Evolutionary conservation across 2,797 vertebrate species (phyloP).

Genomic region (Valencia hispanica): DNA sequence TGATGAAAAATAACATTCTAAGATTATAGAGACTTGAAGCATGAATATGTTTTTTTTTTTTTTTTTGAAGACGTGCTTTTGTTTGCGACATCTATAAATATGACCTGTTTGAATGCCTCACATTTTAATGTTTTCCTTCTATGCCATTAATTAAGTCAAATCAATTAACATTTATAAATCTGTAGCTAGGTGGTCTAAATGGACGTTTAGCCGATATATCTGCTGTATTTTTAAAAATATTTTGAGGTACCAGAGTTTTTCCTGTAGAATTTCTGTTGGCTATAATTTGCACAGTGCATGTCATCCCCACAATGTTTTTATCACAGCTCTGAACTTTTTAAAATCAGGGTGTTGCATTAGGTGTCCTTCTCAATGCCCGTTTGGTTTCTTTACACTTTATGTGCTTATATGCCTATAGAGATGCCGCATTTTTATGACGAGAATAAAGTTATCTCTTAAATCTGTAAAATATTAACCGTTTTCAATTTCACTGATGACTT

Average conservation of each 20-base stretch:
- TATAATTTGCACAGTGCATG: slow-evolving; percentile 47
- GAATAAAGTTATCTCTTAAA: slow-evolving; percentile 59
- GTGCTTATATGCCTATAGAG: slow-evolving; percentile 62
- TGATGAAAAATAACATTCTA: slow-evolving; percentile 61
- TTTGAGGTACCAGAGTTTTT: slow-evolving; percentile 45
- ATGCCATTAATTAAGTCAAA: slow-evolving; percentile 41
- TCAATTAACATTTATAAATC: slow-evolving; percentile 33
- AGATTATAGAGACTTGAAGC: slow-evolving; percentile 63
- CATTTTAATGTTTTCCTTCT: slow-evolving; percentile 49
- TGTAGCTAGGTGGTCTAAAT: slow-evolving; percentile 41
- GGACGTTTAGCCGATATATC: slow-evolving; percentile 38
- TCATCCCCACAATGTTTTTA: slow-evolving; percentile 42
- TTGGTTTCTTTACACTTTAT: slow-evolving; percentile 50
- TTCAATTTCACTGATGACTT: slow-evolving; percentile 5
- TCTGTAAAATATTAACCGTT: slow-evolving; percentile 57
- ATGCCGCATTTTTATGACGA: slow-evolving; percentile 68
- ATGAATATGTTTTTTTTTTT: slow-evolving; percentile 22
- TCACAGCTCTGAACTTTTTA: slow-evolving; percentile 38
- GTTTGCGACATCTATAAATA: slow-evolving; percentile 36
- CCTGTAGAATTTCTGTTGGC: slow-evolving; percentile 35
- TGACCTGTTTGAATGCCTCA: slow-evolving; percentile 61
- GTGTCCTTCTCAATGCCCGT: slow-evolving; percentile 52
- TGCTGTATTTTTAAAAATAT: slow-evolving; percentile 68
- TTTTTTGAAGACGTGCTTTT: slow-evolving; percentile 31
- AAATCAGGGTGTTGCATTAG: slow-evolving; percentile 35